These are phyloP conservation scores for Aphis craccivora DNA, from an alignment of 1,140 invertebrate genomes.

Conservation along the genomic window DNA sequence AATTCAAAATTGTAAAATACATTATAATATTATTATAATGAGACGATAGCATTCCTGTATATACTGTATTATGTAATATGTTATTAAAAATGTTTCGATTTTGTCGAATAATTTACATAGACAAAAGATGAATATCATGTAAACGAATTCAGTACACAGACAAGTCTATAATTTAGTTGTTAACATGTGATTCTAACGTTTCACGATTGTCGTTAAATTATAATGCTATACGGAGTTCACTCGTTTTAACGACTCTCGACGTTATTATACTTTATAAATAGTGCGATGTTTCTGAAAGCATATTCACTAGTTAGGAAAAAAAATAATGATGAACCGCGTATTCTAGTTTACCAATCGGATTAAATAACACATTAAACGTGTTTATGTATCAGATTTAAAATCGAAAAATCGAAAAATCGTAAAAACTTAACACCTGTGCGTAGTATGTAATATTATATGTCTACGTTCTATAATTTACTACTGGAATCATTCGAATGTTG, in stretches of 20 bases:
- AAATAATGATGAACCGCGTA: not conserved
- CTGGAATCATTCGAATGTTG: not conserved
- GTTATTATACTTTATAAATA: not conserved
- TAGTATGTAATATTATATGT: not conserved
- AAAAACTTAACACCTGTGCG: not conserved
- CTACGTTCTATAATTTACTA: not conserved
- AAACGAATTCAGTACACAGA: not conserved
- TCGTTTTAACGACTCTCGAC: not conserved
- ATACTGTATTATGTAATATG: not conserved
- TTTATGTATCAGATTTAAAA: not conserved
- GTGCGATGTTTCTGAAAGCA: not conserved
- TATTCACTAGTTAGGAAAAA: not conserved
- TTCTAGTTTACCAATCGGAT: not conserved
- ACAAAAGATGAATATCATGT: not conserved
- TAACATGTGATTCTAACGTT: not conserved
- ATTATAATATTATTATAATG: not conserved
- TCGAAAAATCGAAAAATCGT: not conserved
- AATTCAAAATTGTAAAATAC: not conserved
- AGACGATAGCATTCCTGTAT: not conserved
- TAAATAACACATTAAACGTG: conserved; percentile 11
- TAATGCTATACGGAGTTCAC: not conserved
- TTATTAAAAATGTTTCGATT: not conserved
- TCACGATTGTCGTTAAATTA: not conserved
- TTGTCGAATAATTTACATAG: not conserved
- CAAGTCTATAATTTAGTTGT: not conserved